phyloP scores from a whole-genome alignment of 2,888 invertebrate genomes.

The Tolmerus cingulatus region DNA sequence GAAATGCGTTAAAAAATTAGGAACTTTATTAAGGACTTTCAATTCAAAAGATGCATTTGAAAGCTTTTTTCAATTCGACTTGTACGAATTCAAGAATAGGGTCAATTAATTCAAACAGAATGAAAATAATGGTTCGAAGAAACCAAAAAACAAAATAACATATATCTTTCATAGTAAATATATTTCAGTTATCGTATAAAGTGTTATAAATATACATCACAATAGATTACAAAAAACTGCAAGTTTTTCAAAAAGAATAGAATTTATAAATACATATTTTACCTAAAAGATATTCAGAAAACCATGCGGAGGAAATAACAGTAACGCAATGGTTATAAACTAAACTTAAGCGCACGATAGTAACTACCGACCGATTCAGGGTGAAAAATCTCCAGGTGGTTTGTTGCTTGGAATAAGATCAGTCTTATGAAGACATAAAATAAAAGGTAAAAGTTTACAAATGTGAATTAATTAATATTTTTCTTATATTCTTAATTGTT shows the following conservation, averaged over 20 bases:
- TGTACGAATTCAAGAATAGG: no score
- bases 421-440: not conserved
- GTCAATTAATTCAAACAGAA: no score
- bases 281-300: not conserved
- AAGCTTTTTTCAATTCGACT: no score
- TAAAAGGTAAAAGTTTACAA: not conserved
- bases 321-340: not conserved
- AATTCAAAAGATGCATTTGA: no score
- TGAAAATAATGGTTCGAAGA: not conserved
- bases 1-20: no score
- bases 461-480: not conserved
- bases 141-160: not conserved
- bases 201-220: constrained; percentile 38
- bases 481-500: no score
- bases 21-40: no score
- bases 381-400: not conserved
- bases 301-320: not conserved
- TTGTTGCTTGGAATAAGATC: not conserved
- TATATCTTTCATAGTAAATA: constrained; percentile 18
- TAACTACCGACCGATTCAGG: not conserved
- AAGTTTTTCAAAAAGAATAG: constrained; percentile 3
- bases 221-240: constrained; percentile 38
- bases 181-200: constrained; percentile 30
- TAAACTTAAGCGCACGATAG: not conserved
- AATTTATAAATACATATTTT: not conserved